phyloP scores from a whole-genome alignment of 2,113 vertebrate genomes.

The Limanda limanda region DNA sequence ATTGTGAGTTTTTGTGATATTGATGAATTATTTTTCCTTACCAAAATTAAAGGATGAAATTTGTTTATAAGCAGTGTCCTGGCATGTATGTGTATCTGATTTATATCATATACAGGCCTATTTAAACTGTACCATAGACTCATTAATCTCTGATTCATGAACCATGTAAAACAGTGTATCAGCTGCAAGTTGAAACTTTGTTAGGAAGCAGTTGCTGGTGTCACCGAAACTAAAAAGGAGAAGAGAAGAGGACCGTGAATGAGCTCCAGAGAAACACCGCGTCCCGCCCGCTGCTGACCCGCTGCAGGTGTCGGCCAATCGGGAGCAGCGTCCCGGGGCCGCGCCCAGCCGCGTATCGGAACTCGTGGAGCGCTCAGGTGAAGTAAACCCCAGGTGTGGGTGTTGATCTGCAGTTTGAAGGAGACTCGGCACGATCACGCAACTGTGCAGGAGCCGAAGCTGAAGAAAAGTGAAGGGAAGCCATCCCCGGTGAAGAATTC shows the following conservation, averaged over 20 bases:
- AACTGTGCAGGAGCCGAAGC: too few species aligned
- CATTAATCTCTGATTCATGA: not conserved
- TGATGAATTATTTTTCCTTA: too few species aligned
- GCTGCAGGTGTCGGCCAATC: conserved; percentile 53
- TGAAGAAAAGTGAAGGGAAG: too few species aligned
- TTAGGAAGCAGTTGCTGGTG: not conserved
- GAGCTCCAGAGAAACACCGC: not conserved
- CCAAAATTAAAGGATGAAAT: too few species aligned
- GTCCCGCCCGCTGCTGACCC: conserved; percentile 1
- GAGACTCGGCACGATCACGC: not conserved
- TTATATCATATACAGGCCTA: too few species aligned
- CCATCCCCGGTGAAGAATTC: not conserved
- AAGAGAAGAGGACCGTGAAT: not conserved
- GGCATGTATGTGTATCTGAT: too few species aligned
- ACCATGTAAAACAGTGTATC: not conserved
- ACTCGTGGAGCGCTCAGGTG: conserved; percentile 55
- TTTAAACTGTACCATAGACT: too few species aligned
- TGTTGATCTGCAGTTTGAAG: not conserved
- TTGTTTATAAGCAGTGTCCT: too few species aligned
- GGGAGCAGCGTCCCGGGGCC: conserved; percentile 30
- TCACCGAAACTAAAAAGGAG: conserved; percentile 49
- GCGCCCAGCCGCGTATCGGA: conserved; percentile 54
- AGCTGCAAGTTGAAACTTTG: conserved; percentile 21
- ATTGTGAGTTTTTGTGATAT: too few species aligned
- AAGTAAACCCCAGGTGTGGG: conserved; percentile 47